phyloP scores from a whole-genome alignment of 2,113 vertebrate genomes.

The Naja naja region DNA sequence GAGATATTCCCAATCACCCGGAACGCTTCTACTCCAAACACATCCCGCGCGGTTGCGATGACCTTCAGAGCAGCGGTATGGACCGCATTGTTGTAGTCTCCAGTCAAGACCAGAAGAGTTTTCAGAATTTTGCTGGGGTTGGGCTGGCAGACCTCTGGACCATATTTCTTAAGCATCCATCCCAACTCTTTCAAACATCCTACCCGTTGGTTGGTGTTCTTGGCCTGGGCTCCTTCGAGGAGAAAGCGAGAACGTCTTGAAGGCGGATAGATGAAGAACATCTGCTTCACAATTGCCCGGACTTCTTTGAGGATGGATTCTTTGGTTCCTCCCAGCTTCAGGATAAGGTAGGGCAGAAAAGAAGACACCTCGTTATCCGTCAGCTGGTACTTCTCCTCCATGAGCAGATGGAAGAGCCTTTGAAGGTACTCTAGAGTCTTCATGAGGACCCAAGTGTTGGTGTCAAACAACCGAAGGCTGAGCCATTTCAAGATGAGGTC shows the following conservation, averaged over 20 bases:
- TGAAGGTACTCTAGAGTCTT: slow-evolving; percentile 90
- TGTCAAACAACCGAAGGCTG: slow-evolving; percentile 89
- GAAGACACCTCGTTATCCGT: slow-evolving; percentile 85
- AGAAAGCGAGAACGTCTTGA: slow-evolving; percentile 87
- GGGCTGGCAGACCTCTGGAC: slow-evolving; percentile 80
- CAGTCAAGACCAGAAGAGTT: slow-evolving; percentile 75
- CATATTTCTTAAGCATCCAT: slow-evolving; percentile 73
- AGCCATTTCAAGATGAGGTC: slow-evolving; percentile 93
- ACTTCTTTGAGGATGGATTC: slow-evolving; percentile 88
- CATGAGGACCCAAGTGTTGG: slow-evolving; percentile 90
- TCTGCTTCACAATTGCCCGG: slow-evolving; percentile 78
- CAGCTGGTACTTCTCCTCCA: slow-evolving; percentile 83
- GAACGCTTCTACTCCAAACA: slow-evolving; percentile 76
- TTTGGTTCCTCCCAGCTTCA: slow-evolving; percentile 90
- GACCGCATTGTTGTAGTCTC: slow-evolving; percentile 76
- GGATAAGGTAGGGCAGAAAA: slow-evolving; percentile 88
- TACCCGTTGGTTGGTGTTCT: slow-evolving; percentile 88
- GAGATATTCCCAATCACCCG: slow-evolving; percentile 77
- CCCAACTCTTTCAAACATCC: slow-evolving; percentile 82
- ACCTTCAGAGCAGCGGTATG: slow-evolving; percentile 79
- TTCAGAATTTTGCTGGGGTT: slow-evolving; percentile 77
- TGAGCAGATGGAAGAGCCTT: slow-evolving; percentile 81
- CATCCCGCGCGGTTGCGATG: slow-evolving; percentile 73
- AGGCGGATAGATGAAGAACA: slow-evolving; percentile 88
- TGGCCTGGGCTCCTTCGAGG: slow-evolving; percentile 89